Evolutionary conservation across 53 echinoderm and acorn worm genomes (phyloP), one percentile per base, ranked within the genome.

Genomic region (Astropecten irregularis): DNA sequence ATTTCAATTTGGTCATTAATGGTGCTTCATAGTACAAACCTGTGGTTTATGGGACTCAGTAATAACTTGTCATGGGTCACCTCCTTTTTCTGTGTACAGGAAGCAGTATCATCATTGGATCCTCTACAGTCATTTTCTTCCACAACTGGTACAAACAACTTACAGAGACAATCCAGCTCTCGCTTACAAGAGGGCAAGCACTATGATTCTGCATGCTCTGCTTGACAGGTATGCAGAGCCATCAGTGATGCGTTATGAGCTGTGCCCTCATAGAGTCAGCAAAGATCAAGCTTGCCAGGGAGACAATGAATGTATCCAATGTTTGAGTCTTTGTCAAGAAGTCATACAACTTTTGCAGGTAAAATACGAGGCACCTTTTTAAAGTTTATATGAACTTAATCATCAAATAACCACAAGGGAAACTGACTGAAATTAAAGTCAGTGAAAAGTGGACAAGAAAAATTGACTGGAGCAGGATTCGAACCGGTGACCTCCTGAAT

Each of bases 91-190:
- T n/a, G n/a, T n/a, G n/a, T n/a, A n/a, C 38, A 65, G 65, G 27
- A 65, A 65, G 65, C 21, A n/a, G 8, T 65, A 65, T 38, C 38
- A 65, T 65, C 65, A 65, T 38, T 65, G 65, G 65, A 38, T 38
- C 39, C 3, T 65, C 15, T 65, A 65, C 38, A 38, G 18, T 16
- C 37, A 29, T 18, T 65, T 25, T 38, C 6, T 65, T 35, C 39
- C 65, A n/a, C 36, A 38, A 36, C 65, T n/a, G 20, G 27, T 5
- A 16, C 65, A 36, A n/a, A 0, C 38, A 11, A n/a, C 65, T 8
- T 3, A 2, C 13, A 19, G 4, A 16, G 65, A 14, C 2, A 65
- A 38, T 20, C 13, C 38, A 10, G 3, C 14, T 1, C 8, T 21
- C 3, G 65, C 39, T 19, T 65, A 37, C 38, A 38, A 19, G 65